Evolutionary conservation across 2,797 vertebrate species (phyloP), one percentile per base, ranked within the genome.

Genomic region (Manis javanica): DNA sequence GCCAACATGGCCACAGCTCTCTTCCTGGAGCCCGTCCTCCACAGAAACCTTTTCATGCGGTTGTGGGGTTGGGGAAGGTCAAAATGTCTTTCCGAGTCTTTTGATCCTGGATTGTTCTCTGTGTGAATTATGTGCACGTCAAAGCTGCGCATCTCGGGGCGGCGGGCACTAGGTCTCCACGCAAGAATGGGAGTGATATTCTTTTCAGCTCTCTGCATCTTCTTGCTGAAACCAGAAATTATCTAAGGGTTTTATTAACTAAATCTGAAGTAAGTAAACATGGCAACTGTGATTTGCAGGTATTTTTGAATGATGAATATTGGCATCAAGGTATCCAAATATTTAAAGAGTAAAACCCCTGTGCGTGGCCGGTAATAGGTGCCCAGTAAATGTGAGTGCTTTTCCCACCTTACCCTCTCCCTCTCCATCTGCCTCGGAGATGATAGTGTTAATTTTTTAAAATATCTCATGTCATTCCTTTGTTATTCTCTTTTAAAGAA

Each of bases 401-500:
- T 66, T 69, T 53, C n/a, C 72, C 11, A 23, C 74, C 61, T 78
- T 63, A 61, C 26, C 1, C 10, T 7, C 3, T 51, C n/a, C 12
- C 55, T 19, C 4, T 26, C 18, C n/a, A 21, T 6, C 61, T 34
- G 46, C 57, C 26, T 55, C 34, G 39, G 24, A 85, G 26, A 82
- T 31, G 14, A 75, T 34, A 61, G 15, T 71, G 10, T 90, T 84
- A 34, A 34, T 61, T 81, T 75, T 78, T 64, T 4, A 68, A 74
- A 93, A 42, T 91, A 19, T 95, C 34, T 63, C 7, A 2, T 63
- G 5, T 12, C 24, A 51, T 82, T 77, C 79, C 85, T 66, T 94
- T 98, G 24, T 95, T 63, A 4, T 82, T 68, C 51, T 97, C 42
- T 97, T 96, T 90, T 95, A 83, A 97, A 99, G 99, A 99, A 99